Conservation (phyloP, 2,113 vertebrate genomes). For the Trinectes maculatus region DNA sequence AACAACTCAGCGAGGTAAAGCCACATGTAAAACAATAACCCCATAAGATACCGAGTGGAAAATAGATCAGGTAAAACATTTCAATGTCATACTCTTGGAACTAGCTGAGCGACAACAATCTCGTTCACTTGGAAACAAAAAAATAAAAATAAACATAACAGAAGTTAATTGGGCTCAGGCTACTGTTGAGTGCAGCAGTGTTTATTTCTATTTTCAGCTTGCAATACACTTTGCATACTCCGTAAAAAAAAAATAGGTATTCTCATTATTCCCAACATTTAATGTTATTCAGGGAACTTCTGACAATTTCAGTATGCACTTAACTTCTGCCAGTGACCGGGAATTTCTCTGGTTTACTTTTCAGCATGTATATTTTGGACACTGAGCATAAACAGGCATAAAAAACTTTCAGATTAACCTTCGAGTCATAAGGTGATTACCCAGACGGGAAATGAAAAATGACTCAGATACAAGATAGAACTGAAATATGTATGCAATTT, state of each 20-base stretch:
- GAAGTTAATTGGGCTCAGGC: background rate
- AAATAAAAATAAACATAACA: slow-evolving; percentile 9
- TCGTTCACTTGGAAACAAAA: background rate
- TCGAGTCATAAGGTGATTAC: background rate
- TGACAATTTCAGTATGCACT: background rate
- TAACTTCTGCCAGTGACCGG: background rate
- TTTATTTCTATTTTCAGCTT: slow-evolving; percentile 3
- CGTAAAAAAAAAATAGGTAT: slow-evolving; percentile 72
- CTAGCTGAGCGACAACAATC: background rate
- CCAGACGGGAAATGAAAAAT: slow-evolving; percentile 2
- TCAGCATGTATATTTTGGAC: too few relatives aligned
- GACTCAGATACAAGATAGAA: too few relatives aligned
- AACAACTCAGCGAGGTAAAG: background rate
- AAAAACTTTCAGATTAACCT: background rate
- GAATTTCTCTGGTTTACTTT: background rate
- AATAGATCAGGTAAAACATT: background rate
- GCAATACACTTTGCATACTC: slow-evolving; percentile 69
- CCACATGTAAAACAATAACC: slow-evolving; percentile 1
- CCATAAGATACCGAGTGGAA: background rate
- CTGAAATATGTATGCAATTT: background rate
- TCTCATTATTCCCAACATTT: slow-evolving; percentile 18
- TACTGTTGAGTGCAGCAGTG: slow-evolving; percentile 29
- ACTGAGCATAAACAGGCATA: slow-evolving; percentile 1
- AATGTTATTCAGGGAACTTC: background rate
- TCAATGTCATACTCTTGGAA: background rate